Conservation (phyloP, 1,140 invertebrate genomes). For the Drosophila pruinosa region DNA sequence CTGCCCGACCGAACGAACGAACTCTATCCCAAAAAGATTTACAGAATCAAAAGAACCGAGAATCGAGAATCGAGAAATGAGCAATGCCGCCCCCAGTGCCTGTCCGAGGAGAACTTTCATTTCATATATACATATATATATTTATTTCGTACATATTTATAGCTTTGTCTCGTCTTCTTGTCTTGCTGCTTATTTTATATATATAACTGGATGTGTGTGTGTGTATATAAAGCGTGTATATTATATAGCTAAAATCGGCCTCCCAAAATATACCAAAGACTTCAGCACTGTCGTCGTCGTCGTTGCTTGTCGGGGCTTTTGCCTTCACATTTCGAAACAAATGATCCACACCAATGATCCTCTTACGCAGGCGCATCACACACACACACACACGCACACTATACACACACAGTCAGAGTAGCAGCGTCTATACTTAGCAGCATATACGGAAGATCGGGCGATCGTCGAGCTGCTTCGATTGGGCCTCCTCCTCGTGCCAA, state of each 20-base stretch:
- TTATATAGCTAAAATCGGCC: constrained; percentile 54
- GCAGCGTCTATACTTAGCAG: constrained; percentile 67
- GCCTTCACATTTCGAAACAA: constrained; percentile 39
- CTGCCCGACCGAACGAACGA: constrained; percentile 19
- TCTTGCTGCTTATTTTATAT: constrained; percentile 47
- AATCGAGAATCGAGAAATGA: constrained; percentile 1
- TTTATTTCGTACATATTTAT: constrained; percentile 66
- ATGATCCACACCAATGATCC: constrained; percentile 46
- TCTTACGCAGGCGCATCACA: constrained; percentile 62
- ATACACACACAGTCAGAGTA: constrained; percentile 12
- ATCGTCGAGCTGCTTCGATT: constrained; percentile 63
- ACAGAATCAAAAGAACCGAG: constrained; percentile 20
- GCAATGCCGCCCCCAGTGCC: background rate
- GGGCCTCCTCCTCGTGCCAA: constrained; percentile 30
- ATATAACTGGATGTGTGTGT: constrained; percentile 1
- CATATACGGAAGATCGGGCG: constrained; percentile 67
- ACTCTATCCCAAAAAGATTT: constrained; percentile 30
- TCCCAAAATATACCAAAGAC: constrained; percentile 47
- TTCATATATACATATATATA: constrained; percentile 41
- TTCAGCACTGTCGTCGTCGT: constrained; percentile 13
- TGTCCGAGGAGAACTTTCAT: constrained; percentile 59
- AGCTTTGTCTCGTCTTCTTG: constrained; percentile 77
- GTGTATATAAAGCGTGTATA: constrained; percentile 4
- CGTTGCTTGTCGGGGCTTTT: constrained; percentile 33
- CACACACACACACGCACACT: constrained; percentile 13